These are phyloP conservation scores for Ooceraea biroi DNA, from an alignment of 1,140 invertebrate genomes.

Conservation along the genomic window DNA sequence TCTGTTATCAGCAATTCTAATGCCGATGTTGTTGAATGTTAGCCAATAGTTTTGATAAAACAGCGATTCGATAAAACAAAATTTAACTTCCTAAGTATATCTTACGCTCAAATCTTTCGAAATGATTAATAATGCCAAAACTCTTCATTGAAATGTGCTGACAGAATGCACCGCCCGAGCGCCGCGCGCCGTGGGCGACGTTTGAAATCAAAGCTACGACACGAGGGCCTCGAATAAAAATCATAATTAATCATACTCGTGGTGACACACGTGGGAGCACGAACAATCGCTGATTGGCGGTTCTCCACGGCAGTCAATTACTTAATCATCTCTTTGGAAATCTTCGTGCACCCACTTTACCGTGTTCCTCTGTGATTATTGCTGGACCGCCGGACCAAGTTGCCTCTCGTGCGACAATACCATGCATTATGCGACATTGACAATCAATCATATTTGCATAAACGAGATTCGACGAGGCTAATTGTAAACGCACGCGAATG, in stretches of 20 bases:
- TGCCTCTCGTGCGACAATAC: constrained; percentile 5
- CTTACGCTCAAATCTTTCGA: neutral
- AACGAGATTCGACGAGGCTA: neutral
- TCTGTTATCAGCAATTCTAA: neutral
- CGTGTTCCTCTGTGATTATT: constrained; percentile 24
- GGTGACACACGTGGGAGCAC: constrained; percentile 29
- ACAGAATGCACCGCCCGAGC: neutral
- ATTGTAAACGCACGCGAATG: neutral
- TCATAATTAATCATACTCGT: constrained; percentile 44
- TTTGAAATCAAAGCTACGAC: neutral
- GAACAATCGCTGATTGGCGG: constrained; percentile 56
- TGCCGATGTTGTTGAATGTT: no score
- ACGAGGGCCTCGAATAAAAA: constrained; percentile 25
- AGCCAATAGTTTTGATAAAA: no score
- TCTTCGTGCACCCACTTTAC: constrained; percentile 11
- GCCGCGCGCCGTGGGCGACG: neutral
- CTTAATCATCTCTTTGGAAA: constrained; percentile 52
- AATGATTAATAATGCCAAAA: neutral
- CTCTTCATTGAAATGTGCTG: constrained; percentile 5
- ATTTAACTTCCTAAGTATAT: no score
- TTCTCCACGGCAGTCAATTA: constrained; percentile 37
- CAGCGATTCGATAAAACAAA: no score
- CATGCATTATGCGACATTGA: neutral
- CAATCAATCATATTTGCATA: constrained; percentile 39
- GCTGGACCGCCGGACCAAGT: neutral